Base-by-base conservation (phyloP, 2,888 invertebrate genomes). In the Octodonta nipae region DNA sequence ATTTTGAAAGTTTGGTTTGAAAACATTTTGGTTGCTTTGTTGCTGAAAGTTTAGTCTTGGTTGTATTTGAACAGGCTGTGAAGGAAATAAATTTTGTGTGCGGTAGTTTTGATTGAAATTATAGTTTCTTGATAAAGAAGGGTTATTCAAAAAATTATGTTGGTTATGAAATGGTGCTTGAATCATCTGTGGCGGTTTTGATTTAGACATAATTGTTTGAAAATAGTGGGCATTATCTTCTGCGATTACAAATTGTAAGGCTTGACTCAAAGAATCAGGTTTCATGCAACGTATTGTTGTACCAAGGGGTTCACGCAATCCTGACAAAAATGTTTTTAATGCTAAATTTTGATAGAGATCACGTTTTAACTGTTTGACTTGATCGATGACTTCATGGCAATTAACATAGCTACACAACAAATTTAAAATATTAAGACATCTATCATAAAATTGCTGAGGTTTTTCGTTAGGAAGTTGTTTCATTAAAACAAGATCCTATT, bases 221-320 rank as follows among this genome's bases (percentile, higher is more conserved):
- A 30, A 30, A 16, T 30, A 12, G 5, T 20, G 30, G 7, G 10
- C 15, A 30, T 34, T 30, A 16, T 34, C 30, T 26, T 26, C 30
- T 30, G 20, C 2, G 12, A 30, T 34, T 3, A 30, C 26, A 12
- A 30, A 26, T 34, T 34, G 34, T 8, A 30, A 14, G n/a, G 34
- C 34, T 17, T 17, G 12, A 15, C n/a, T 28, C n/a, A 14, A 20
- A n/a, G 5, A 2, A 12, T 3, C 20, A 4, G 33, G 36, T 26
- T 20, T 33, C 33, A 36, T 33, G 12, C 36, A 36, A 8, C 36
- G 27, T n/a, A 30, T 26, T 5, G 32, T 26, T n/a, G 30, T 30
- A 8, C 20, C 13, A 11, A 22, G 12, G 2, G 17, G 20, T 12
- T 22, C 20, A 2, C 16, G 4, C 3, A 17, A 11, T 1, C 20